Conservation (phyloP, 2,113 vertebrate genomes). For the Corapipo altera region DNA sequence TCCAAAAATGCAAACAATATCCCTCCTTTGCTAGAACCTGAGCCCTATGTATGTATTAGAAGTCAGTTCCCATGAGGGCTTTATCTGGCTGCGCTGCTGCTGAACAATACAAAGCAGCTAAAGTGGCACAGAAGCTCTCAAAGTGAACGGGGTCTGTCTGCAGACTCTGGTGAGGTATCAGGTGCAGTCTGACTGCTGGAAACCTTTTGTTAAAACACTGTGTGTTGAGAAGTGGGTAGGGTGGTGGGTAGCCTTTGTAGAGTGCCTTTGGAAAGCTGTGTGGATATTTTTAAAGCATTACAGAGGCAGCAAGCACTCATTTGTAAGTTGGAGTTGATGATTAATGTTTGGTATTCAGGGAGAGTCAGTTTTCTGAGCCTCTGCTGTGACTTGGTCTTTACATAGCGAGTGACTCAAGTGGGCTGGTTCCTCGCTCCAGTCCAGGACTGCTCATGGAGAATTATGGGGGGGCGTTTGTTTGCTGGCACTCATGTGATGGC, state of each 20-base stretch:
- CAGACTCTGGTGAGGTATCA: slow-evolving; percentile 35
- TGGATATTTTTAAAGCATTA: background rate
- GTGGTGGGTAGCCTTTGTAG: background rate
- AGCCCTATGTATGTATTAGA: background rate
- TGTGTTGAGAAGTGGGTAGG: background rate
- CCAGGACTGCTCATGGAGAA: slow-evolving; percentile 25
- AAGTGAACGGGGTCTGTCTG: background rate
- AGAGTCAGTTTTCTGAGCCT: background rate
- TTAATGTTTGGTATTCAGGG: background rate
- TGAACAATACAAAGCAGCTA: slow-evolving; percentile 31
- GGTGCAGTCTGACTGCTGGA: slow-evolving; percentile 8
- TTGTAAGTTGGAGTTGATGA: slow-evolving; percentile 3
- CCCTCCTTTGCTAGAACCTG: background rate
- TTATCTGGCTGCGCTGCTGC: background rate
- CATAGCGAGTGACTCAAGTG: background rate
- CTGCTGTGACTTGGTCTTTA: background rate
- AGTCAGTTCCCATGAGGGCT: background rate
- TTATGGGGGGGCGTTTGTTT: background rate
- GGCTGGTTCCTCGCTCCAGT: background rate
- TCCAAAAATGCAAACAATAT: background rate
- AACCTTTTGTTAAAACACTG: slow-evolving; percentile 24
- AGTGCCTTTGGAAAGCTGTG: background rate
- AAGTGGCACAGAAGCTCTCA: background rate
- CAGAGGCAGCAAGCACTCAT: background rate
- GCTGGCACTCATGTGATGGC: background rate